phyloP scores from a whole-genome alignment of 2,888 invertebrate genomes.

The Cheilosia grossa region DNA sequence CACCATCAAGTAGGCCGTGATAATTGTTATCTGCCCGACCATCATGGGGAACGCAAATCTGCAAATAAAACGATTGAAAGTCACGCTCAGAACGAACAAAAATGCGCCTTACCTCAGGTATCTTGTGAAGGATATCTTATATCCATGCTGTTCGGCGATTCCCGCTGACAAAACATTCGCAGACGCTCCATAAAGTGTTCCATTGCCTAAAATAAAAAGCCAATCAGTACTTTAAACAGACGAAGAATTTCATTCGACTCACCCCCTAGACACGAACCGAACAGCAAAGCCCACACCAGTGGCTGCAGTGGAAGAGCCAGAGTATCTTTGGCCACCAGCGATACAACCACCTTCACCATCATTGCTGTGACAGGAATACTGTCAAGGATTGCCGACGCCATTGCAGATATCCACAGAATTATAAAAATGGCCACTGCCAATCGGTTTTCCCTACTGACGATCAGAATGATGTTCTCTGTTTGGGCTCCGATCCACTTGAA shows the following conservation, averaged over 20 bases:
- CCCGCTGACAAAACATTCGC: slow-evolving; percentile 96
- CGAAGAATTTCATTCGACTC: not conserved
- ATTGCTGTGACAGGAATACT: slow-evolving; percentile 96
- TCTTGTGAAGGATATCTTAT: slow-evolving; percentile 91
- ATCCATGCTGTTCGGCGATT: slow-evolving; percentile 96
- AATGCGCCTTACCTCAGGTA: slow-evolving; percentile 88
- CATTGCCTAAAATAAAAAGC: slow-evolving; percentile 87
- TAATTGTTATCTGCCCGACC: slow-evolving; percentile 88
- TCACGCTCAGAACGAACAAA: not conserved
- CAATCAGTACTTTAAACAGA: not conserved
- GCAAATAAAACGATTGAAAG: slow-evolving; percentile 76
- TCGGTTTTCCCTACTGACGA: slow-evolving; percentile 86
- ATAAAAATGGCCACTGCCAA: slow-evolving; percentile 90
- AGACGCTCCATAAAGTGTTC: slow-evolving; percentile 94
- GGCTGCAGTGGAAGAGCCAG: slow-evolving; percentile 90
- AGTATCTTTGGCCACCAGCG: slow-evolving; percentile 87
- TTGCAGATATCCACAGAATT: slow-evolving; percentile 93
- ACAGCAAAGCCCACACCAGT: slow-evolving; percentile 92
- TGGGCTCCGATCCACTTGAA: slow-evolving; percentile 91
- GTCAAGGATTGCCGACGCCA: slow-evolving; percentile 94
- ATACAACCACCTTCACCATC: slow-evolving; percentile 92
- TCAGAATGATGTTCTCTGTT: slow-evolving; percentile 87
- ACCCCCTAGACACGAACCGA: slow-evolving; percentile 95
- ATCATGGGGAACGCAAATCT: slow-evolving; percentile 93
- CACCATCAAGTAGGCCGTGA: slow-evolving; percentile 88